Percentiles rank a stretch among this genome's conserved stretches.
phyloP scores from a whole-genome alignment of 2,113 vertebrate species.

The Hipposideros armiger region DNA sequence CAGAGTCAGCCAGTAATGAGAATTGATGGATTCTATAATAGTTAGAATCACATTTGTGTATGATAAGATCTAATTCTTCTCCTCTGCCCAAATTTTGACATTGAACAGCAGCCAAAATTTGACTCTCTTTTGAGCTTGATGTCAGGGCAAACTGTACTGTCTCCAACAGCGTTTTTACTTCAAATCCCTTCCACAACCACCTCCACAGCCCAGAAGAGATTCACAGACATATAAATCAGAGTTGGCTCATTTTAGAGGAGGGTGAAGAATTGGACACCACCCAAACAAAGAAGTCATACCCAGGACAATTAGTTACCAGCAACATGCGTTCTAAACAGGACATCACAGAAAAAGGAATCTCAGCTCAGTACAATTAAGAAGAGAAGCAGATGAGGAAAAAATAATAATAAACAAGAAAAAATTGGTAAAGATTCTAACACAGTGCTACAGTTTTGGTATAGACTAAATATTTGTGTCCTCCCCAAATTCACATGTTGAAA shows the following conservation, averaged over 20 bases:
- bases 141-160: slow-evolving; percentile 1
- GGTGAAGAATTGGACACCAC: slow-evolving; percentile 57
- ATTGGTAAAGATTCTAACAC: background rate
- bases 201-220: slow-evolving; percentile 53
- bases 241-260: slow-evolving; percentile 55
- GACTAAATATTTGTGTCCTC: background rate
- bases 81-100: slow-evolving; percentile 65
- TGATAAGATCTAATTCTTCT: slow-evolving; percentile 46
- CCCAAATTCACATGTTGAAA: background rate
- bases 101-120: slow-evolving; percentile 53
- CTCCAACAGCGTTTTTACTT: slow-evolving; percentile 38
- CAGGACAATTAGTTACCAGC: slow-evolving; percentile 62
- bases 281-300: slow-evolving; percentile 62
- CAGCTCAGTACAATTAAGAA: background rate
- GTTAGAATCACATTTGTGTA: slow-evolving; percentile 25
- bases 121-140: slow-evolving; percentile 34
- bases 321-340: background rate
- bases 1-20: background rate
- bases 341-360: slow-evolving; percentile 5
- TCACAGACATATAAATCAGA: slow-evolving; percentile 68
- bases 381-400: slow-evolving; percentile 15
- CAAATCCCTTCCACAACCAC: background rate
- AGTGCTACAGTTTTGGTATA: background rate
- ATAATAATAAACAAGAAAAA: background rate
- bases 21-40: background rate